Conservation (phyloP, 2,888 invertebrate genomes). For the Brachylomia viminalis region DNA sequence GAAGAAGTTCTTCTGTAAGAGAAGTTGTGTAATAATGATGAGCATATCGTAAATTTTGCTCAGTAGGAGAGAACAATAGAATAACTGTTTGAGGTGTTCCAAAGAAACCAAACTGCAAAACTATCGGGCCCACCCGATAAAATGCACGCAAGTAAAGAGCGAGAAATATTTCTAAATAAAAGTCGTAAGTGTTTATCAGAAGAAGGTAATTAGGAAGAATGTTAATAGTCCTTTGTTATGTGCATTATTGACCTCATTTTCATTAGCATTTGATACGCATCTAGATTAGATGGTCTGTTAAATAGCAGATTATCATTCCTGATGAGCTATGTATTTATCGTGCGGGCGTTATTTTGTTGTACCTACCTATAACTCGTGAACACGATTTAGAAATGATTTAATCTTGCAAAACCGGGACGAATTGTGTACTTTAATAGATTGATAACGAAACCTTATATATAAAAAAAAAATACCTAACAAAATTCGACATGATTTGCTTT, state of each 20-base stretch:
- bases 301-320: background rate
- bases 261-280: background rate
- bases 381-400: background rate
- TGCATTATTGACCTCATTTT: conserved; percentile 2
- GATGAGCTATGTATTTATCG: background rate
- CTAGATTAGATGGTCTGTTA: background rate
- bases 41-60: too few species aligned
- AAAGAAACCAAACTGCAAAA: background rate
- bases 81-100: background rate
- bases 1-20: too few species aligned
- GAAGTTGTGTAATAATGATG: background rate
- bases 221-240: background rate
- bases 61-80: background rate
- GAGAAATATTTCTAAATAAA: background rate
- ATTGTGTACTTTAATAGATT: background rate
- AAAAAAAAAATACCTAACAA: too few species aligned
- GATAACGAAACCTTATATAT: too few species aligned
- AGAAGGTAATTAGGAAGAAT: background rate
- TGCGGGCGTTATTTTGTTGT: background rate
- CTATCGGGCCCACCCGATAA: too few species aligned
- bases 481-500: background rate
- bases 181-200: background rate
- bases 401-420: background rate
- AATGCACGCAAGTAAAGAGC: too few species aligned
- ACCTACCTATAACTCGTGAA: background rate